Base-by-base conservation (phyloP, 2,797 vertebrate genomes). In the Halcyon chelicuti region DNA sequence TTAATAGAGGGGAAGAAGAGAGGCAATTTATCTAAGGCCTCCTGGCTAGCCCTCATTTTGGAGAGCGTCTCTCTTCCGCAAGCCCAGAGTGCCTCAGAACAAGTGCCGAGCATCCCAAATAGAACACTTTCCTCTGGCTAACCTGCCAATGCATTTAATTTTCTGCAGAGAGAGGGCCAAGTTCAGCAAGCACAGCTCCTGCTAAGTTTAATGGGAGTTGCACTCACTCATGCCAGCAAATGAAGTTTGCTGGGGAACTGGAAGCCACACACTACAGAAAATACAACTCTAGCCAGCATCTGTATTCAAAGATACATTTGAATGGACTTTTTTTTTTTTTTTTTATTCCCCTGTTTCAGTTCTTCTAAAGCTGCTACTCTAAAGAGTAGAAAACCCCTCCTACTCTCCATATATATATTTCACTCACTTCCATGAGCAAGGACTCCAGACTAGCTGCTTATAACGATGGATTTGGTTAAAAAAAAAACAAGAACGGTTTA, bases 81-180 rank as follows among this genome's bases (percentile, higher is more conserved):
- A 79, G 55, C 47, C 79, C 93, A 75, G 70, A 88, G 37, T 10
- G 31, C 58, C 60, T 85, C 82, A 42, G 52, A 86, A 71, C 5
- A 37, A 92, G 49, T 18, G 20, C 37, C 0, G 1, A 75, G 70
- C 55, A 65, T 40, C 83, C 61, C 88, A 78, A 88, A 88, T 7
- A 89, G 78, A 86, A 85, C 44, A 55, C 12, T 93, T 96, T 51
- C 76, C 93, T 70, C 86, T 77, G 67, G 80, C 63, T 80, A 85
- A 85, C 52, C 42, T 89, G 90, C 88, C 88, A 95, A 62, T 13
- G 20, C 92, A 93, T 94, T 96, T 93, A 90, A 96, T 96, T 94
- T 94, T 88, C 93, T 74, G 15, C 54, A 65, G 95, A 94, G 90
- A 84, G 79, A 63, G n/a, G 26, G 93, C 96, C 95, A 95, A 92